These are phyloP conservation scores for Atopsyche davidsoni DNA, from an alignment of 1,140 invertebrate genomes.

Conservation along the genomic window DNA sequence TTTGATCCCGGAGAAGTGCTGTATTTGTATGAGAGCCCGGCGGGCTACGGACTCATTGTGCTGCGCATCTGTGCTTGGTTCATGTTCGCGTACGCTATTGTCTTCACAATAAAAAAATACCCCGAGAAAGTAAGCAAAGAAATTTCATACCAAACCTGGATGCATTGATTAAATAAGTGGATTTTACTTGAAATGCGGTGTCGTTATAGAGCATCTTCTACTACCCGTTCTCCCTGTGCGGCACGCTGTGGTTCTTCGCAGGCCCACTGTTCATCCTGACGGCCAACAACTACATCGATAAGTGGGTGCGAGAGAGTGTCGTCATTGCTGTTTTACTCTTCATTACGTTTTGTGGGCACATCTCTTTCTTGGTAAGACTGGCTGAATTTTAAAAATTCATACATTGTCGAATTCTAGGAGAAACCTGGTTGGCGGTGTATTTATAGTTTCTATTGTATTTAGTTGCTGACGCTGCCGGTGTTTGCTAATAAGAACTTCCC, in stretches of 20 bases:
- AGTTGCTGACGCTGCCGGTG: constrained; percentile 73
- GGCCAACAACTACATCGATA: constrained; percentile 76
- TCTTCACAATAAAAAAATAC: constrained; percentile 78
- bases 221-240: constrained; percentile 72
- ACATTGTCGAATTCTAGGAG: too few species aligned
- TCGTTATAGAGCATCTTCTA: too few species aligned
- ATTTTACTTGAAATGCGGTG: too few species aligned
- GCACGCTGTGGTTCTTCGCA: constrained; percentile 76
- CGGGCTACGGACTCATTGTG: constrained; percentile 76
- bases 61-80: constrained; percentile 74
- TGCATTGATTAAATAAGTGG: too few species aligned
- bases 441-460: constrained; percentile 32
- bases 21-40: constrained; percentile 83
- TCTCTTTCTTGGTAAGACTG: constrained; percentile 64
- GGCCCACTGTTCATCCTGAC: constrained; percentile 73
- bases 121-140: constrained; percentile 62
- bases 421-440: background rate
- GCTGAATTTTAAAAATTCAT: background rate
- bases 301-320: constrained; percentile 87
- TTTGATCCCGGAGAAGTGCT: constrained; percentile 86
- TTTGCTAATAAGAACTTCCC: constrained; percentile 81
- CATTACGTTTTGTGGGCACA: constrained; percentile 70
- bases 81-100: constrained; percentile 75
- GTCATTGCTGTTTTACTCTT: constrained; percentile 72
- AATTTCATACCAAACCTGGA: background rate